Conservation (phyloP, 92 coral and sea anemone species). For the Zoanthus gigantus region DNA sequence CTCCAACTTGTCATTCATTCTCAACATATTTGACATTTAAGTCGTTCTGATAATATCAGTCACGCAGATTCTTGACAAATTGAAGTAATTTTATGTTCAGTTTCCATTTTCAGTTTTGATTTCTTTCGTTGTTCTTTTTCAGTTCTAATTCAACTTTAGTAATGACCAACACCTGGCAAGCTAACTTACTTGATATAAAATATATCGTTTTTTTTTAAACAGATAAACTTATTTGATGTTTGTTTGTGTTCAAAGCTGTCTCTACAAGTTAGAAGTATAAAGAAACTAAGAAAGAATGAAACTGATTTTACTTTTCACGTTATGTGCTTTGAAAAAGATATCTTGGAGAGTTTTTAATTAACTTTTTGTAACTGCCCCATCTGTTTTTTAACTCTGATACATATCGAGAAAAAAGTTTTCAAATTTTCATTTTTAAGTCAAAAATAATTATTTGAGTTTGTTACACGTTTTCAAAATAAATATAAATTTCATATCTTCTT, state of each 20-base stretch:
- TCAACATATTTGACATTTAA: background rate
- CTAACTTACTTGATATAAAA: background rate
- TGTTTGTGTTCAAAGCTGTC: background rate
- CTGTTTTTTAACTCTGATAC: no score
- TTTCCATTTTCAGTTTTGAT: background rate
- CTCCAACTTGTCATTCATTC: slow-evolving; percentile 12
- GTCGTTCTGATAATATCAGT: background rate
- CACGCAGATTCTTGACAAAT: background rate
- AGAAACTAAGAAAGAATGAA: no score
- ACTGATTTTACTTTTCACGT: no score
- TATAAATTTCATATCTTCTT: no score
- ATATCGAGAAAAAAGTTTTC: no score
- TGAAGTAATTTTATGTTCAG: background rate
- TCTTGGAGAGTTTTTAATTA: no score
- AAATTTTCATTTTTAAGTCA: no score
- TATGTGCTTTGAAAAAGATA: no score
- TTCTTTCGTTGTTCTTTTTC: no score
- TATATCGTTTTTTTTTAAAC: background rate
- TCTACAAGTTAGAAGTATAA: background rate
- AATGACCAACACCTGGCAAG: background rate
- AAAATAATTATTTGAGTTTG: no score
- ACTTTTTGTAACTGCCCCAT: no score
- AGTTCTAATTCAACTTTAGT: background rate
- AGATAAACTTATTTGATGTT: background rate
- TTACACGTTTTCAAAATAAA: no score